These are phyloP conservation scores for Norana najaformis DNA, from an alignment of 2,888 invertebrate genomes.

Conservation along the genomic window DNA sequence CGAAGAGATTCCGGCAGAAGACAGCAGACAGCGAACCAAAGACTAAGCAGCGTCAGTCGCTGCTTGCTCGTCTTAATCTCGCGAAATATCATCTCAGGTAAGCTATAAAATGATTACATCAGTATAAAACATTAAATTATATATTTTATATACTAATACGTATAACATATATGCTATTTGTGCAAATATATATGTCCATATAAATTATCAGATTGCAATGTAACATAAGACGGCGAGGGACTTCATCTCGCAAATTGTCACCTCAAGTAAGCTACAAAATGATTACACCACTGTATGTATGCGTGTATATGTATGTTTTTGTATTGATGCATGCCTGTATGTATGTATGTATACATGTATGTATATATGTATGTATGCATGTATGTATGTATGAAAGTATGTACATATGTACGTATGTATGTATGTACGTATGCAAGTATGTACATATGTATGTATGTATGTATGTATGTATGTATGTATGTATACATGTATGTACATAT, in stretches of 20 bases:
- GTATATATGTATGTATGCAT: slow-evolving; percentile 28
- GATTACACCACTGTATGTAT: no score
- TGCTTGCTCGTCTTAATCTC: neutral
- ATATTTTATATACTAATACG: no score
- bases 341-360: slow-evolving; percentile 29
- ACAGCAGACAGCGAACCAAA: neutral
- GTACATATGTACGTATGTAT: slow-evolving; percentile 4
- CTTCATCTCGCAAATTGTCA: no score
- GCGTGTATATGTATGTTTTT: slow-evolving; percentile 2
- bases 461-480: slow-evolving; percentile 29
- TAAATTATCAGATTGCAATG: no score
- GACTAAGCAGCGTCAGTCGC: neutral
- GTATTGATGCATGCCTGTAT: slow-evolving; percentile 25
- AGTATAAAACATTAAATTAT: neutral
- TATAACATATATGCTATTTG: no score
- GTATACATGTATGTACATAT: slow-evolving; percentile 26
- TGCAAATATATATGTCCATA: no score
- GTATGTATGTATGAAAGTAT: slow-evolving; percentile 22
- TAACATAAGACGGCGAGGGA: no score
- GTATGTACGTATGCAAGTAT: slow-evolving; percentile 31
- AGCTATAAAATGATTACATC: neutral
- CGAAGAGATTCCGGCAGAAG: neutral
- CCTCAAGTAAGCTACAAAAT: no score
- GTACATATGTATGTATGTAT: slow-evolving; percentile 26
- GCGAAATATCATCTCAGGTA: neutral